A percentile compares a stretch with the other conserved stretches of the same genome.
phyloP scores from a whole-genome alignment of 92 coral and sea anemone species.

The Zoanthus gigantus region DNA sequence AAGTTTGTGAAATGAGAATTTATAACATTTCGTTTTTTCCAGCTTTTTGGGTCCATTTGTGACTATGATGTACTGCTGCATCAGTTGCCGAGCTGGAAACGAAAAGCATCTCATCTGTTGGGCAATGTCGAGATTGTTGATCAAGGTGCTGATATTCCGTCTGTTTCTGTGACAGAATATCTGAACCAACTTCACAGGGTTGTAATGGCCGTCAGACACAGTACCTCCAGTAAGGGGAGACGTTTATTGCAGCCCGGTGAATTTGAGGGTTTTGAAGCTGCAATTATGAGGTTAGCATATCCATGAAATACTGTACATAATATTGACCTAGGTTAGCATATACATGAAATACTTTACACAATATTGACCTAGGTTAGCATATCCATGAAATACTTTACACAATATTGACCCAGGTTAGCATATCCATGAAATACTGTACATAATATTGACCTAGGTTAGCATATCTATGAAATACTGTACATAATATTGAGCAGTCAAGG shows the following conservation, averaged over 20 bases:
- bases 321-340: constrained; percentile 36
- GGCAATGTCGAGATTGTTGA: constrained; percentile 66
- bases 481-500: no score
- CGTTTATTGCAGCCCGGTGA: constrained; percentile 67
- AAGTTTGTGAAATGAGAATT: no score
- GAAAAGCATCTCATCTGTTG: constrained; percentile 62
- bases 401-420: constrained; percentile 36
- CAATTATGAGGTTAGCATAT: constrained; percentile 57
- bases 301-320: no score
- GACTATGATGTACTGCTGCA: constrained; percentile 77
- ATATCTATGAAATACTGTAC: no score
- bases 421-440: no score
- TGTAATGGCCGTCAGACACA: constrained; percentile 69
- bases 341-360: no score
- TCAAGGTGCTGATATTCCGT: constrained; percentile 58
- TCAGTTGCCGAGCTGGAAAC: constrained; percentile 81
- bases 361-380: constrained; percentile 37
- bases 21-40: background rate
- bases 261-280: constrained; percentile 62
- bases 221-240: constrained; percentile 54
- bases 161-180: constrained; percentile 79
- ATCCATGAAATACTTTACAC: no score
- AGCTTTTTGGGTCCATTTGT: constrained; percentile 75
- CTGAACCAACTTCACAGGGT: constrained; percentile 77
- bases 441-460: background rate